Evolutionary conservation across 2,797 vertebrate species (phyloP).

Genomic region (Phrynocephalus vlangalii): DNA sequence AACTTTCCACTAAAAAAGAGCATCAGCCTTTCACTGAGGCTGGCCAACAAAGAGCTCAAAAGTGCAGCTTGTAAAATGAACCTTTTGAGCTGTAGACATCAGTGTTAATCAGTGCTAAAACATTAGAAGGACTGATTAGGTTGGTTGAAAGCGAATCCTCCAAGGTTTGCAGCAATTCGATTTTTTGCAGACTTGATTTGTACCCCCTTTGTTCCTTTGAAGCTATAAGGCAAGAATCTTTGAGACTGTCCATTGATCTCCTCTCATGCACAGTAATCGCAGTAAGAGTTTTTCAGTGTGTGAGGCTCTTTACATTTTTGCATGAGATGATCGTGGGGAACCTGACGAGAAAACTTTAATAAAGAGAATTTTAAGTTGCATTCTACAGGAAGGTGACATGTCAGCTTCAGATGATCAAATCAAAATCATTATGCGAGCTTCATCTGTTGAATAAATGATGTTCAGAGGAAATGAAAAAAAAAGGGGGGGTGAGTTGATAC

Average conservation of each 20-base stretch:
- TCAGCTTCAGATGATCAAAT: conserved; percentile 62
- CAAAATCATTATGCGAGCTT: conserved; percentile 58
- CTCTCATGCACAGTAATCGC: conserved; percentile 41
- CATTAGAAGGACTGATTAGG: conserved; percentile 19
- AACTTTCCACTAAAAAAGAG: conserved; percentile 11
- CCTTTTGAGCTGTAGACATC: conserved; percentile 35
- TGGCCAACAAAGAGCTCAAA: background rate
- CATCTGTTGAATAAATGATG: conserved; percentile 71
- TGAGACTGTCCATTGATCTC: conserved; percentile 42
- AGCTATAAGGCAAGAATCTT: conserved; percentile 22
- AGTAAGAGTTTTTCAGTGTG: conserved; percentile 35
- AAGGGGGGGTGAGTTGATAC: conserved; percentile 20
- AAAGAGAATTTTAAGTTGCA: conserved; percentile 62
- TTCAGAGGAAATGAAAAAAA: conserved; percentile 42
- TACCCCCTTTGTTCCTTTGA: conserved; percentile 41
- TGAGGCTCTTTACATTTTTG: conserved; percentile 39
- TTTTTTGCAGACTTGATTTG: conserved; percentile 4
- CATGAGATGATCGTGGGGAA: conserved; percentile 40
- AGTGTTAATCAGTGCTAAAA: conserved; percentile 43
- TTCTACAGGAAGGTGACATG: conserved; percentile 48
- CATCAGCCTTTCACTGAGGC: background rate
- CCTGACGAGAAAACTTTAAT: conserved; percentile 17
- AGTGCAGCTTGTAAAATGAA: conserved; percentile 19
- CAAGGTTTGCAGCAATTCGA: conserved; percentile 3
- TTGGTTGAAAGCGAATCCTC: conserved; percentile 27